Evolutionary conservation across 1,140 invertebrate genomes (phyloP).

Genomic region (Piezodorus guildinii): DNA sequence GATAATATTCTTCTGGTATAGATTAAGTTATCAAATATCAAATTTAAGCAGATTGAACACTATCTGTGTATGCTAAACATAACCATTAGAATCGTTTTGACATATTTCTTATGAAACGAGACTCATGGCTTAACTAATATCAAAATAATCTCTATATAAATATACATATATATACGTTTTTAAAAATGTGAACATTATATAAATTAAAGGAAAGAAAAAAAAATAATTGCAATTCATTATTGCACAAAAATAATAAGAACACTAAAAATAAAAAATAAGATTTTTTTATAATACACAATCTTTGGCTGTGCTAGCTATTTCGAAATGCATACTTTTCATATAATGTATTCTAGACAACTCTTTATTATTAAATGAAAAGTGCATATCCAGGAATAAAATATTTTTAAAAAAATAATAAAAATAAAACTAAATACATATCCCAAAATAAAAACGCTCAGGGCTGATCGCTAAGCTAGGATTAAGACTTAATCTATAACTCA

Average conservation of each 20-base stretch:
- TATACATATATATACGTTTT: conserved; percentile 4
- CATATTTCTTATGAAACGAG: neutral
- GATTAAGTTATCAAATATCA: neutral
- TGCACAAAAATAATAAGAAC: conserved; percentile 24
- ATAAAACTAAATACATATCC: conserved; percentile 8
- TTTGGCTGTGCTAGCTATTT: conserved; percentile 21
- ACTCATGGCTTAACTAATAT: no score
- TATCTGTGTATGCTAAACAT: conserved; percentile 14
- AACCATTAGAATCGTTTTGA: neutral
- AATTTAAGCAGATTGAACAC: conserved; percentile 14
- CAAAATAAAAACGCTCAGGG: neutral
- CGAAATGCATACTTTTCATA: conserved; percentile 10
- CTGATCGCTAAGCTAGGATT: neutral
- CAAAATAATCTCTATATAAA: conserved; percentile 1
- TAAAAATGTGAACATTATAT: neutral
- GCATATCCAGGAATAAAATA: conserved; percentile 21
- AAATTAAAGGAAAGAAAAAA: conserved; percentile 1
- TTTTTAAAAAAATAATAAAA: conserved; percentile 20
- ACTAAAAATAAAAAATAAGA: conserved; percentile 25
- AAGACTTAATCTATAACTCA: neutral
- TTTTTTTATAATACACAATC: conserved; percentile 19
- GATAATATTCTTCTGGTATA: conserved; percentile 14
- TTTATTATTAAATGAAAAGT: conserved; percentile 19
- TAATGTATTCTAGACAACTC: conserved; percentile 20
- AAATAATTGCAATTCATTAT: conserved; percentile 22